Conservation (phyloP, 2,888 invertebrate genomes). For the Acronicta alni region DNA sequence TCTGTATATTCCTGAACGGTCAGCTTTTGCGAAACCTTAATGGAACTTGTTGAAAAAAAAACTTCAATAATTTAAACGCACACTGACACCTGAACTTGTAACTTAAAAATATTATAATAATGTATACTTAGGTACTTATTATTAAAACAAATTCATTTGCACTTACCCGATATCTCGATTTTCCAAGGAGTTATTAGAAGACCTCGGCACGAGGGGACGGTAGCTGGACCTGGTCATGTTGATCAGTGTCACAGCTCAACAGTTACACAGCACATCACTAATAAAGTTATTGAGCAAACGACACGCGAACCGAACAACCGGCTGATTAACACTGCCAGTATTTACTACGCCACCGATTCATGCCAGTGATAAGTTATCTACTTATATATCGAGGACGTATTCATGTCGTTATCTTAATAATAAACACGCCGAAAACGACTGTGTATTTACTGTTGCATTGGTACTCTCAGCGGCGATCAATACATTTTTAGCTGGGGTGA, state of each 20-base stretch:
- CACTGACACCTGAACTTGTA: neutral
- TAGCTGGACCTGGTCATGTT: slow-evolving; percentile 85
- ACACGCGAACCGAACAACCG: slow-evolving; percentile 66
- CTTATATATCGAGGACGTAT: slow-evolving; percentile 64
- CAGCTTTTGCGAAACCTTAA: slow-evolving; percentile 35
- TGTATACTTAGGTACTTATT: too few species aligned
- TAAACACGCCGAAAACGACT: slow-evolving; percentile 67
- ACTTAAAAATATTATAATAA: too few species aligned
- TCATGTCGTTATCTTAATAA: slow-evolving; percentile 43
- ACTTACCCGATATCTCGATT: slow-evolving; percentile 81
- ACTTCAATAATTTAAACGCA: slow-evolving; percentile 27
- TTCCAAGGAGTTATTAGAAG: slow-evolving; percentile 81
- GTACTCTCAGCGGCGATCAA: slow-evolving; percentile 75
- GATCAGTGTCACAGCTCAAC: slow-evolving; percentile 28
- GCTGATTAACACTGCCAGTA: slow-evolving; percentile 74
- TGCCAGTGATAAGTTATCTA: slow-evolving; percentile 75
- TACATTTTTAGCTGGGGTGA: slow-evolving; percentile 78
- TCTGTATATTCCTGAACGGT: slow-evolving; percentile 24
- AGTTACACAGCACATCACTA: slow-evolving; percentile 53
- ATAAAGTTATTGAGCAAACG: slow-evolving; percentile 65
- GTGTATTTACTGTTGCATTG: slow-evolving; percentile 70
- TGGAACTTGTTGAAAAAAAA: slow-evolving; percentile 14
- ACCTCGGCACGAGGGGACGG: slow-evolving; percentile 81
- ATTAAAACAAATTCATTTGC: slow-evolving; percentile 26
- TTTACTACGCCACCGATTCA: slow-evolving; percentile 54